Evolutionary conservation across 2,797 vertebrate species (phyloP).

Genomic region (Hemitrygon akajei): DNA sequence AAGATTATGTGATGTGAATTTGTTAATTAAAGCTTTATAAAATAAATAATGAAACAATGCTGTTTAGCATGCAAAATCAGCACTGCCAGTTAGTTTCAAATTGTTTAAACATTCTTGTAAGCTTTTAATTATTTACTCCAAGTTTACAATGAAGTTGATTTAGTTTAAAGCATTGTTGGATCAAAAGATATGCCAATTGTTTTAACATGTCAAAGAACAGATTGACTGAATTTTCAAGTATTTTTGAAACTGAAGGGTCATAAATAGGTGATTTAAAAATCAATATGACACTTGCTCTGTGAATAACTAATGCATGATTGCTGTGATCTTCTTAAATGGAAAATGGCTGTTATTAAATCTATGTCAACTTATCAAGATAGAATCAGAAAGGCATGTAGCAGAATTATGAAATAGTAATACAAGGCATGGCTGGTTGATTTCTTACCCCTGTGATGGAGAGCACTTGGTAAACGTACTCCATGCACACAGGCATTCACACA

Average conservation of each 20-base stretch:
- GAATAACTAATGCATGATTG: background rate
- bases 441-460: too few relatives aligned
- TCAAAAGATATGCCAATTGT: background rate
- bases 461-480: too few relatives aligned
- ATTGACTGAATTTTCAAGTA: background rate
- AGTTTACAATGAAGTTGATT: background rate
- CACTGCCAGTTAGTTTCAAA: background rate
- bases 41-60: background rate
- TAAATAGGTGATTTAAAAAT: background rate
- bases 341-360: background rate
- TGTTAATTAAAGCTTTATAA: background rate
- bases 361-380: background rate
- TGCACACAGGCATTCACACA: too few relatives aligned
- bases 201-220: background rate
- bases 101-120: background rate
- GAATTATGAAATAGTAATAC: background rate
- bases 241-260: background rate
- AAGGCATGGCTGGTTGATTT: background rate
- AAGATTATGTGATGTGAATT: background rate
- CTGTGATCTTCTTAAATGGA: background rate
- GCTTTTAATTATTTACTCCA: conserved; percentile 11
- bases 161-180: background rate
- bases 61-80: background rate
- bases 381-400: background rate
- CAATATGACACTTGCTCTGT: background rate